Conservation (phyloP, 2,888 invertebrate species). For the Drosophila tripunctata region DNA sequence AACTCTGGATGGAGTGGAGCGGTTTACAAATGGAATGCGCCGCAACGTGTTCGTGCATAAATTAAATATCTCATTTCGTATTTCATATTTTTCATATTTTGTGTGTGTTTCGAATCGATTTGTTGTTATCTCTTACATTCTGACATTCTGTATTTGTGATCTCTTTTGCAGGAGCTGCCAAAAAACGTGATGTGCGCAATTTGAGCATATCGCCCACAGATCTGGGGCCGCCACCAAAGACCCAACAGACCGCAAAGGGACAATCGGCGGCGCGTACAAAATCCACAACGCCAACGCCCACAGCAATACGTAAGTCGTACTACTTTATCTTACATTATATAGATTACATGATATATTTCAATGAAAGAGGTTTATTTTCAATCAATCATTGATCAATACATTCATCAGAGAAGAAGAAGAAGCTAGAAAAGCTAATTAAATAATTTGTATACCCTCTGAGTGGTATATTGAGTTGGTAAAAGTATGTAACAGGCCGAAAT, state of each 20-base stretch:
- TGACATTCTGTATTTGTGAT: conserved; percentile 5
- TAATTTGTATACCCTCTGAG: too few relatives aligned
- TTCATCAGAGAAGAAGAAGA: too few relatives aligned
- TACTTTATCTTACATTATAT: too few relatives aligned
- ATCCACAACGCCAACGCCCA: conserved; percentile 69
- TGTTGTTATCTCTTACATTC: conserved; percentile 23
- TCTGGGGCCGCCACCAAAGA: conserved; percentile 84
- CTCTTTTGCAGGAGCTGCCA: conserved; percentile 84
- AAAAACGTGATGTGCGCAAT: conserved; percentile 85
- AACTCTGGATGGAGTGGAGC: neutral
- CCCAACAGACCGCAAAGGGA: conserved; percentile 83
- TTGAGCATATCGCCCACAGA: conserved; percentile 84
- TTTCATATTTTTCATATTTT: neutral
- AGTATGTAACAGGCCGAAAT: too few relatives aligned
- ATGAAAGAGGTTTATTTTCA: too few relatives aligned
- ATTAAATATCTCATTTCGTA: conserved; percentile 54
- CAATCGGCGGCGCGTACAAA: conserved; percentile 81
- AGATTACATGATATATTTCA: too few relatives aligned
- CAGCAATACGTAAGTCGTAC: conserved; percentile 81
- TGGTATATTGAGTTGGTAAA: too few relatives aligned
- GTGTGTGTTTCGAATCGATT: conserved; percentile 5
- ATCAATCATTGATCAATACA: too few relatives aligned
- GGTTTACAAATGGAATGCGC: neutral
- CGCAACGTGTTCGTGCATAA: conserved; percentile 70
- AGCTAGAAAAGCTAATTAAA: too few relatives aligned